These are phyloP conservation scores for Tipula lateralis DNA, from an alignment of 2,888 invertebrate species.

Conservation along the genomic window DNA sequence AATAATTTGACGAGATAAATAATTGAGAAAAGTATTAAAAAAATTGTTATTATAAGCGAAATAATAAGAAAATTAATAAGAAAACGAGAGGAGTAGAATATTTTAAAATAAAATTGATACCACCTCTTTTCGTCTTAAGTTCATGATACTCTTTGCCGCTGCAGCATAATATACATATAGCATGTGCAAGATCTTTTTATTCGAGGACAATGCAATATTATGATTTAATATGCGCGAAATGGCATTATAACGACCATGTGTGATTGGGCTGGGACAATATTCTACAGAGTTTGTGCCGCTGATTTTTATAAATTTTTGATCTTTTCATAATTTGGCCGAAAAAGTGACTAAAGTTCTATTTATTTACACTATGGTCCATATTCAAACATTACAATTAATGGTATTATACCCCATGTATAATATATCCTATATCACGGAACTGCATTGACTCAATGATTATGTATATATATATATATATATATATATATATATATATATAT, in stretches of 20 bases:
- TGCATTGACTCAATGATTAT: no score
- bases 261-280: no score
- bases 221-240: background rate
- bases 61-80: conserved; percentile 27
- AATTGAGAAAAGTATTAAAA: conserved; percentile 27
- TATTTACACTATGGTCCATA: no score
- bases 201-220: background rate
- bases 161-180: background rate
- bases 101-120: conserved; percentile 19
- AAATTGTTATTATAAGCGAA: conserved; percentile 12
- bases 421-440: no score
- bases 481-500: no score
- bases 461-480: no score
- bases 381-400: no score
- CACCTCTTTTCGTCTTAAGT: conserved; percentile 3
- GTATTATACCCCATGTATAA: no score
- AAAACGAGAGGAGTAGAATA: conserved; percentile 11
- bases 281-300: no score
- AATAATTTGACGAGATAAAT: conserved; percentile 29
- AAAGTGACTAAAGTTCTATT: no score
- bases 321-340: no score
- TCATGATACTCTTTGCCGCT: background rate
- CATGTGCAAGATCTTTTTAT: background rate
- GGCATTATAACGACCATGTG: background rate
- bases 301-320: no score